Evolutionary conservation across 2,888 invertebrate species (phyloP).

Genomic region (Entomobrya proxima): DNA sequence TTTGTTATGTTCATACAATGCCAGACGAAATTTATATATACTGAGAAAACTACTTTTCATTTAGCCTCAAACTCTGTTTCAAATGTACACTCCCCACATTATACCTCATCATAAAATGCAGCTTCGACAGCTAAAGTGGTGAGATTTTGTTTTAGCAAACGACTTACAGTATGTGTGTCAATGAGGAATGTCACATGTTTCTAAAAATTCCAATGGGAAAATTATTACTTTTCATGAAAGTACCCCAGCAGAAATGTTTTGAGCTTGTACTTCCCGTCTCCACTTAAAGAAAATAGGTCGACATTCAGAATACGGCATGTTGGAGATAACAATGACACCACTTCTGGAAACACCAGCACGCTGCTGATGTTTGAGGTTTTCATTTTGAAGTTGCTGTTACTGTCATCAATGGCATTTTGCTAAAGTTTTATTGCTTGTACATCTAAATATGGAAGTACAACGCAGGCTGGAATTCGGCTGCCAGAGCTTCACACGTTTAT

Average conservation of each 20-base stretch:
- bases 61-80: no score
- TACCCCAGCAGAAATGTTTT: neutral
- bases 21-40: no score
- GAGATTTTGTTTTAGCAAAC: neutral
- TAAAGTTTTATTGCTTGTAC: neutral
- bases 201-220: slow-evolving; percentile 22
- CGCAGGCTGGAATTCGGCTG: neutral
- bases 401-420: neutral
- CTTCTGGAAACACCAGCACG: no score
- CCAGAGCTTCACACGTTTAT: neutral
- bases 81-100: no score
- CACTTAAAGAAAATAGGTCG: neutral
- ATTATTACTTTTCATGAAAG: slow-evolving; percentile 20
- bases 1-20: no score
- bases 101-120: neutral
- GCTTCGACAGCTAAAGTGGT: neutral
- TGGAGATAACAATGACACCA: neutral
- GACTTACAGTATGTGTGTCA: neutral
- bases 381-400: neutral
- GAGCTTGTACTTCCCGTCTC: neutral
- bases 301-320: neutral
- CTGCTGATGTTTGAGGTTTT: slow-evolving; percentile 21
- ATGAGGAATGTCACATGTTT: slow-evolving; percentile 25
- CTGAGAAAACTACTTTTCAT: no score
- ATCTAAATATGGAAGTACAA: neutral